These are phyloP conservation scores for Furnarius figulus DNA, from an alignment of 2,113 vertebrate genomes.

Conservation along the genomic window DNA sequence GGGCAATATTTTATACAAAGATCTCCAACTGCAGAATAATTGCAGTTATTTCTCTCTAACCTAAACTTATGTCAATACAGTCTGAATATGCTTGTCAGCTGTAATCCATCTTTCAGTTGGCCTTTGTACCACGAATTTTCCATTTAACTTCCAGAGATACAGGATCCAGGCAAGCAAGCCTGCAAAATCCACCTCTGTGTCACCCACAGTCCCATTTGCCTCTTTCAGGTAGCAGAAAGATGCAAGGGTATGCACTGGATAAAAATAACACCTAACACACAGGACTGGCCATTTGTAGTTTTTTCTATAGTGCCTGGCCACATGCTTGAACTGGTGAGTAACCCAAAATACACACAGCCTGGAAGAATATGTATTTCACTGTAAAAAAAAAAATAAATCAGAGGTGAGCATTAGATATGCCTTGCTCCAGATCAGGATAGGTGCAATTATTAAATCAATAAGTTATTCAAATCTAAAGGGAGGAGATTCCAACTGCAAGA, in stretches of 20 bases:
- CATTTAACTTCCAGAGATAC: not conserved
- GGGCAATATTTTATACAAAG: conserved; percentile 57
- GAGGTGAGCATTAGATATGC: not conserved
- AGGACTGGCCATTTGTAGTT: not conserved
- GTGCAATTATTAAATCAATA: not conserved
- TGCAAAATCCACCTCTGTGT: not conserved
- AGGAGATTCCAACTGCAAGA: not conserved
- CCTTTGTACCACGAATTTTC: conserved; percentile 18
- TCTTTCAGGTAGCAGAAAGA: not conserved
- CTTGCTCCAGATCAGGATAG: not conserved
- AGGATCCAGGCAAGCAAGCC: not conserved
- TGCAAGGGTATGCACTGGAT: not conserved
- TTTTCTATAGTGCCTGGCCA: not conserved
- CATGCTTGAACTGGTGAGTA: not conserved
- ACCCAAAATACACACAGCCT: not conserved
- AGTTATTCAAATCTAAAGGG: not conserved
- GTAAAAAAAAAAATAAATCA: not conserved
- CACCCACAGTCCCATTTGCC: not conserved
- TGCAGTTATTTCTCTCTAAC: conserved; percentile 55
- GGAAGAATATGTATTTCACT: not conserved
- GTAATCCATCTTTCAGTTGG: conserved; percentile 53
- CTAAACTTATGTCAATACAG: conserved; percentile 62
- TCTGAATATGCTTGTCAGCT: conserved; percentile 43
- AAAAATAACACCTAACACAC: not conserved
- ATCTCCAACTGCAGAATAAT: conserved; percentile 16